phyloP scores from a whole-genome alignment of 2,888 invertebrate species.

The Drosophila melanocephala region DNA sequence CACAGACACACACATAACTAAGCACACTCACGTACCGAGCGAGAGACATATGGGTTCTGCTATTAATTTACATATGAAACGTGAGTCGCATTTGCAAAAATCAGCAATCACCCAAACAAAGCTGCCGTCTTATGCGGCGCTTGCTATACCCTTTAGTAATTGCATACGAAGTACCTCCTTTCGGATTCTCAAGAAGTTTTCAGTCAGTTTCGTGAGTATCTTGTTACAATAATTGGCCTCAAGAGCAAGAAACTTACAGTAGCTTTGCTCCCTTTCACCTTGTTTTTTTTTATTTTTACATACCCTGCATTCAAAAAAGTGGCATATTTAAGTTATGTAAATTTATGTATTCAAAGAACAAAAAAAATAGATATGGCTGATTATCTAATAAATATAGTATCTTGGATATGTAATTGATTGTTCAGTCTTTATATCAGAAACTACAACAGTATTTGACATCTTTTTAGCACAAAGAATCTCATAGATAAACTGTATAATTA shows the following conservation, averaged over 20 bases:
- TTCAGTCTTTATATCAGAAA: neutral
- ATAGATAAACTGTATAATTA: too few species aligned
- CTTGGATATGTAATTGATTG: neutral
- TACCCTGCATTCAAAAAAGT: neutral
- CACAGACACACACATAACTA: neutral
- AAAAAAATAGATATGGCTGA: neutral
- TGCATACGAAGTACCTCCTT: neutral
- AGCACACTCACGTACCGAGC: neutral
- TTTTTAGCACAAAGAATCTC: too few species aligned
- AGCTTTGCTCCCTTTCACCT: neutral
- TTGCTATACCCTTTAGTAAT: constrained; percentile 23
- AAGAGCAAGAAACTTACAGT: neutral
- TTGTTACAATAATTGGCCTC: constrained; percentile 11
- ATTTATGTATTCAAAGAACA: neutral
- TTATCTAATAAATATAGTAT: neutral
- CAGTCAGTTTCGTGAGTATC: constrained; percentile 7
- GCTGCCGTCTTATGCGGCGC: constrained; percentile 8
- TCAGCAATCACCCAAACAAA: constrained; percentile 17
- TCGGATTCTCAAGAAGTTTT: neutral
- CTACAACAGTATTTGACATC: neutral
- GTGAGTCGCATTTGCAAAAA: constrained; percentile 57
- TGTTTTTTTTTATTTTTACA: neutral
- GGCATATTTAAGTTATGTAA: neutral
- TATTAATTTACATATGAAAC: constrained; percentile 68
- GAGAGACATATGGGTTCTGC: constrained; percentile 20